Conservation (phyloP, 2,888 invertebrate species). For the Lithophane semibrunnea region DNA sequence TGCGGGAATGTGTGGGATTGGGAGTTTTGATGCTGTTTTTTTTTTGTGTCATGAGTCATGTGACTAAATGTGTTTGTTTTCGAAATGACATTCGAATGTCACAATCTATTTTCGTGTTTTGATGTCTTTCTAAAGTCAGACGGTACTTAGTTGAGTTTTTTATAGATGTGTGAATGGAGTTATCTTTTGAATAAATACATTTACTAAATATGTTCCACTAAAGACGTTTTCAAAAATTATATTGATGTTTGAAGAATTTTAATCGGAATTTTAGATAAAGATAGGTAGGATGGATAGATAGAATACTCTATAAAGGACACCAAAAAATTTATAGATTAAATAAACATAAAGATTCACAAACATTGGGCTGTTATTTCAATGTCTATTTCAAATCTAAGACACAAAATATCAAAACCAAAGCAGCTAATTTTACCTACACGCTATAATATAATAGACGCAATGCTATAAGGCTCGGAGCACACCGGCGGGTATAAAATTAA, state of each 20-base stretch:
- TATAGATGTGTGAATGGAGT: not conserved
- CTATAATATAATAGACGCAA: not conserved
- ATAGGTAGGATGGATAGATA: not conserved
- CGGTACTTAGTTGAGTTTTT: not conserved
- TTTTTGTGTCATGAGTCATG: constrained; percentile 3
- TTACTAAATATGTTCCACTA: not conserved
- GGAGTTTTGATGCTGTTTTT: not conserved
- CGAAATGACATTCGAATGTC: not conserved
- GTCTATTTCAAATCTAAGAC: not conserved
- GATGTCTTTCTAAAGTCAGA: constrained; percentile 9
- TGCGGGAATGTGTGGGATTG: constrained; percentile 47
- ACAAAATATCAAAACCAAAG: not conserved
- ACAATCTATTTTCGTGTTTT: not conserved
- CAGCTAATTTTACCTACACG: not conserved
- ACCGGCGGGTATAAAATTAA: constrained; percentile 22
- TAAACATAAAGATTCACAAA: not conserved
- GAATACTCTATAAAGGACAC: not conserved
- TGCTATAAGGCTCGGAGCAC: constrained; percentile 11
- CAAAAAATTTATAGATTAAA: not conserved
- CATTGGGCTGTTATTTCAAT: not conserved
- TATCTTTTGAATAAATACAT: not conserved
- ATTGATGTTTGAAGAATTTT: not conserved
- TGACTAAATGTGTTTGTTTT: not conserved
- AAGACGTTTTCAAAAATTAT: not conserved
- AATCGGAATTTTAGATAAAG: not conserved